These are phyloP conservation scores for Chrysopa pallens DNA, from an alignment of 1,140 invertebrate genomes.

Conservation along the genomic window DNA sequence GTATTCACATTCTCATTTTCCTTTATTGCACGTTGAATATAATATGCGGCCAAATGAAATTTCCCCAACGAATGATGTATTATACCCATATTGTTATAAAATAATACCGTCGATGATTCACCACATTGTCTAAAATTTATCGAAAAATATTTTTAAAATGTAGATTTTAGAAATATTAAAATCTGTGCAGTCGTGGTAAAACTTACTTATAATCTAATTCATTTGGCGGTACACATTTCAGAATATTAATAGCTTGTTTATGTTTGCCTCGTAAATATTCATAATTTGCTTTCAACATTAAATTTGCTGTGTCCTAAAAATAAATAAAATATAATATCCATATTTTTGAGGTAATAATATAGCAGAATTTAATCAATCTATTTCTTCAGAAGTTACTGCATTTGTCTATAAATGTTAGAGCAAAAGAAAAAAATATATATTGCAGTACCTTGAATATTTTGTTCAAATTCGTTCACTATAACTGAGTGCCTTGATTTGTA, in stretches of 20 bases:
- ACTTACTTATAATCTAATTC: slow-evolving; percentile 28
- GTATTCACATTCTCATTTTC: slow-evolving; percentile 51
- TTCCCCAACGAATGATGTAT: slow-evolving; percentile 75
- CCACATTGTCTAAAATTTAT: slow-evolving; percentile 35
- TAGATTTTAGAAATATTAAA: neutral
- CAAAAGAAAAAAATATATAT: too few species aligned
- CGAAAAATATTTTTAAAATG: slow-evolving; percentile 1
- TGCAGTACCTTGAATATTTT: too few species aligned
- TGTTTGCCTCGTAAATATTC: slow-evolving; percentile 51
- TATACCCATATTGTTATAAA: slow-evolving; percentile 80
- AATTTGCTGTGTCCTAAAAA: slow-evolving; percentile 36
- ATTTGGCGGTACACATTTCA: slow-evolving; percentile 34
- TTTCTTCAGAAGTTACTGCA: too few species aligned
- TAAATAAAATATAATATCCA: too few species aligned
- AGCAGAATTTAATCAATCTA: too few species aligned
- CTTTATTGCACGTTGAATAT: slow-evolving; percentile 66
- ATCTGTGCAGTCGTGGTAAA: neutral
- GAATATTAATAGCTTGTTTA: slow-evolving; percentile 43
- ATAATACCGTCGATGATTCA: slow-evolving; percentile 47
- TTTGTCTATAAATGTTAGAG: too few species aligned
- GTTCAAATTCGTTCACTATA: too few species aligned
- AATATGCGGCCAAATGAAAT: slow-evolving; percentile 67
- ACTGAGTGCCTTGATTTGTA: too few species aligned
- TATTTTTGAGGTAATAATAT: too few species aligned
- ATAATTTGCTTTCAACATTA: slow-evolving; percentile 48